Conservation (phyloP, 2,113 vertebrate species). For the Psittacula cyanocephala region DNA sequence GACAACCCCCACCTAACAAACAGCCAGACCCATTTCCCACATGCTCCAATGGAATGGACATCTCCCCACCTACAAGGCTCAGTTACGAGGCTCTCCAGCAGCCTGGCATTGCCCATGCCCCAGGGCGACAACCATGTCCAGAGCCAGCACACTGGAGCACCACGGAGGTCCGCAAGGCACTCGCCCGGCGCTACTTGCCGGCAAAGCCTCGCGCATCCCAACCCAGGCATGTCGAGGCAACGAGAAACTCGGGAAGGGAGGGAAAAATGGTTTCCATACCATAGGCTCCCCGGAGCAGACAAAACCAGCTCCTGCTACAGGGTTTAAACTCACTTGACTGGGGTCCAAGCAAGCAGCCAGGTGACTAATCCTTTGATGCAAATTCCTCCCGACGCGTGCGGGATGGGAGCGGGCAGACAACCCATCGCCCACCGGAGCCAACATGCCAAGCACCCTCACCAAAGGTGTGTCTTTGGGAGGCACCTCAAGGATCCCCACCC, state of each 20-base stretch:
- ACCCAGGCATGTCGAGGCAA: background rate
- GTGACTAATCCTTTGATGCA: constrained; percentile 56
- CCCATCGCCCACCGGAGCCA: accelerated
- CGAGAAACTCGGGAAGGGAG: background rate
- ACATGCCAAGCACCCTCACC: accelerated
- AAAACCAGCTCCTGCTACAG: constrained; percentile 41
- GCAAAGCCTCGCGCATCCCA: background rate
- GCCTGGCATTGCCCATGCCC: background rate
- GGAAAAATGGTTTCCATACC: constrained; percentile 44
- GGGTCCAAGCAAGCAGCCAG: constrained; percentile 54
- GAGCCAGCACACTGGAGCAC: accelerated
- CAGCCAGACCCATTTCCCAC: background rate
- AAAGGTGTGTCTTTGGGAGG: background rate
- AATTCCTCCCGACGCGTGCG: background rate
- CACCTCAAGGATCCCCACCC: background rate
- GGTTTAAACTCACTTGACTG: constrained; percentile 41
- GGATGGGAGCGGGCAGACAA: background rate
- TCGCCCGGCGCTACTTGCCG: accelerated
- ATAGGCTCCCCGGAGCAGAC: background rate
- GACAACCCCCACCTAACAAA: background rate
- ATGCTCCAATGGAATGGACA: accelerated
- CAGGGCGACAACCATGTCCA: accelerated
- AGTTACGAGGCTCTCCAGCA: background rate
- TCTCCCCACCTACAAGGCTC: background rate
- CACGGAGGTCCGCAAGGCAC: accelerated